Base-by-base conservation (phyloP, 2,113 vertebrate species). In the Stegastes partitus region DNA sequence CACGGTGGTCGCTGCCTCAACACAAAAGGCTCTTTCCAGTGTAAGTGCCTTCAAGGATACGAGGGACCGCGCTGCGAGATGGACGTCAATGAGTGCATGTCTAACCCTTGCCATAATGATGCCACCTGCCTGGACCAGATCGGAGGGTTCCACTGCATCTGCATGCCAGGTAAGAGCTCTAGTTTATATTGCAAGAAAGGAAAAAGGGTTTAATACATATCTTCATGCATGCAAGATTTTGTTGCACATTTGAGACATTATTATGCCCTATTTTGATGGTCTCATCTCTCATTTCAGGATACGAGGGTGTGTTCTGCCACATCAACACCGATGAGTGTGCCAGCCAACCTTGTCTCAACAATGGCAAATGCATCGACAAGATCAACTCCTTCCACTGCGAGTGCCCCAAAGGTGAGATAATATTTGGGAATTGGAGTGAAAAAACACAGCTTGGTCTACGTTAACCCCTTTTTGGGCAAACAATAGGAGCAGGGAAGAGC, bases 91-190 rank as follows among this genome's bases (percentile, higher is more conserved):
- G 98, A 99, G 83, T 99, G 98, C 58, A 94, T 98, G 79, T 99
- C 97, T 0, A 99, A 96, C 83, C 98, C 98, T 0, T 99, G 98
- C 88, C 96, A 97, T 83, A 99, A 99, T 0, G 97, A 98, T 0
- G 98, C 98, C 91, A 99, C 97, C 77, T 99, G 98, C 64, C 91
- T 99, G 59, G 98, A 99, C 83, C 98, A 98, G 94, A 99, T 99
- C 0, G 98, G 98, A 57, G 96, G 96, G 53, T 99, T 98, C 92
- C 97, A 97, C 79, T 99, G 98, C 73, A 98, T 99, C 88, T 99
- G 98, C 74, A 98, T 99, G 97, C 97, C 98, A 0, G 98, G 98
- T 99, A 82, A 0, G 83, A 84, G 53, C 5, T 28, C 10, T 5
- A 0, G 15, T 61, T 73, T 22, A 28, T 37, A 28, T 28, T 11